Evolutionary conservation across 2,797 vertebrate species (phyloP).

Genomic region (Sebastes vulpes): DNA sequence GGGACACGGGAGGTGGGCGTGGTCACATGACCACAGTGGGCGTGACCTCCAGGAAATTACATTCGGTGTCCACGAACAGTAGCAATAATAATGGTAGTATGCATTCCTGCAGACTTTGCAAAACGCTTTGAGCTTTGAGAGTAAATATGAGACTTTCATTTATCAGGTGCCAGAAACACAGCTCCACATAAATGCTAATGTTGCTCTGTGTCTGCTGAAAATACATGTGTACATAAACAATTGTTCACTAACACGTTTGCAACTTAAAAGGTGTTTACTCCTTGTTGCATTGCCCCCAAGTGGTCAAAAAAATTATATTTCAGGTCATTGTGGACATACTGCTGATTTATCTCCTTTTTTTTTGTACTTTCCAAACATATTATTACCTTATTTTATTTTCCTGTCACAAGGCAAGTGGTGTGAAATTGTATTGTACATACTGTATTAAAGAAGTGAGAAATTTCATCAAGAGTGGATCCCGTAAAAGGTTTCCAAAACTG

Average conservation of each 20-base stretch:
- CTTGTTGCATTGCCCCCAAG: not conserved
- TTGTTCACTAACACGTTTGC: not conserved
- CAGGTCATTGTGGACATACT: not conserved
- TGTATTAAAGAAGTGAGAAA: not conserved
- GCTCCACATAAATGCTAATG: not conserved
- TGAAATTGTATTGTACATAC: not conserved
- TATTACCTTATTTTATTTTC: not conserved
- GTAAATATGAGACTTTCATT: not conserved
- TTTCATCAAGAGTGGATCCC: not conserved
- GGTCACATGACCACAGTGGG: not conserved
- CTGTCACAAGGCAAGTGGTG: not conserved
- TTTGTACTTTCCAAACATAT: not conserved
- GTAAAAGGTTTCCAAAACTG: constrained; percentile 10
- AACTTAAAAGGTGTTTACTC: not conserved
- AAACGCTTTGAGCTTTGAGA: not conserved
- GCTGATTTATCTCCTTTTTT: not conserved
- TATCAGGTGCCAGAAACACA: not conserved
- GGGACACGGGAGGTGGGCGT: too few relatives aligned
- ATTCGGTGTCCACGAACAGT: not conserved
- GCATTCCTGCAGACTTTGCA: too few relatives aligned
- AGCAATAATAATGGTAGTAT: too few relatives aligned
- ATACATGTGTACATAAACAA: not conserved
- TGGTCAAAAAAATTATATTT: not conserved
- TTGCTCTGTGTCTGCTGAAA: not conserved
- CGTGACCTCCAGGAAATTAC: not conserved